Evolutionary conservation across 92 coral and sea anemone species (phyloP).

Genomic region (Phenganax stokvisi): DNA sequence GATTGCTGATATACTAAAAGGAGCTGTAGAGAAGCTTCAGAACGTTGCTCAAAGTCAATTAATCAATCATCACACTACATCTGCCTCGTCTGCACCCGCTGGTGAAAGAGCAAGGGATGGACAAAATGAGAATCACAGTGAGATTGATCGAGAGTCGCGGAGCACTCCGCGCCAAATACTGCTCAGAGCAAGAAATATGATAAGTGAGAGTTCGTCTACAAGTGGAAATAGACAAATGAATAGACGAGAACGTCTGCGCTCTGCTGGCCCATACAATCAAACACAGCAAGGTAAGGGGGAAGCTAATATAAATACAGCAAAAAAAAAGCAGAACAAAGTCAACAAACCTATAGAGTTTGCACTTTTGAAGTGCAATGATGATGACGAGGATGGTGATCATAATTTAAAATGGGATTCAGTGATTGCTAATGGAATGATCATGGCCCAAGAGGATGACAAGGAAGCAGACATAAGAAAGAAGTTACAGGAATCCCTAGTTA

Average conservation of each 20-base stretch:
- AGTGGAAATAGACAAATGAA: slow-evolving; percentile 7
- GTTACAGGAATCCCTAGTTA: no score
- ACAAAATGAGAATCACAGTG: not conserved
- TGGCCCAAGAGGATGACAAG: no score
- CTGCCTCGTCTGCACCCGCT: not conserved
- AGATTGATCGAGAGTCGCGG: not conserved
- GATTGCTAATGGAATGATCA: no score
- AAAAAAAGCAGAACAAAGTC: no score
- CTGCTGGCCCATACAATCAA: not conserved
- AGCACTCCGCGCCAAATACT: not conserved
- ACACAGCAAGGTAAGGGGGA: not conserved
- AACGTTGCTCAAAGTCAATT: not conserved
- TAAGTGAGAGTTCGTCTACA: not conserved
- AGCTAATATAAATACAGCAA: no score
- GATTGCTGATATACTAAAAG: not conserved
- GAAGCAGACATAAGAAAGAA: no score
- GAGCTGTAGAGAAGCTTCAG: not conserved
- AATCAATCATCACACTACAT: not conserved
- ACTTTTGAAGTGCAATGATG: no score
- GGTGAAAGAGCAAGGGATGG: not conserved
- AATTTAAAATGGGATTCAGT: no score
- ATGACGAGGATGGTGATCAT: no score
- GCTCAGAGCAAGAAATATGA: not conserved
- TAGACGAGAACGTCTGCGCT: not conserved
- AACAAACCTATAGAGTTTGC: no score